Evolutionary conservation across 2,113 vertebrate genomes (phyloP).

Genomic region (Ptilorrhoa leucosticta): DNA sequence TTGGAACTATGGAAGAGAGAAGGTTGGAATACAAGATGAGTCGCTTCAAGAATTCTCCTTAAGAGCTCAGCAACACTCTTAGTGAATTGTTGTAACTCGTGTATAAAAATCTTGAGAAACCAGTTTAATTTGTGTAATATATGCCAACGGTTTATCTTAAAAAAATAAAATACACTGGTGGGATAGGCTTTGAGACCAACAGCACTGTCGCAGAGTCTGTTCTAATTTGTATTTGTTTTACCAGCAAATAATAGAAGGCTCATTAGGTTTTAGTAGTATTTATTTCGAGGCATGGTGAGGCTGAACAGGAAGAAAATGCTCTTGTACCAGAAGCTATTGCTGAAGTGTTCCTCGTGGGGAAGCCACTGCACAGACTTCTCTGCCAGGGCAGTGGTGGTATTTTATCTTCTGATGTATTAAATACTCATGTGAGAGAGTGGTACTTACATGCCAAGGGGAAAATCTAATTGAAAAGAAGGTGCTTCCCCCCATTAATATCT

Average conservation of each 20-base stretch:
- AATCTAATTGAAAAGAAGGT: neutral
- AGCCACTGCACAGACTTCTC: neutral
- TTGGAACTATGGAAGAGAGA: neutral
- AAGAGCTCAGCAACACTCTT: neutral
- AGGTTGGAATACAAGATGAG: neutral
- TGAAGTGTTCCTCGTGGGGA: neutral
- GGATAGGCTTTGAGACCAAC: neutral
- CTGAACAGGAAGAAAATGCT: conserved; percentile 1
- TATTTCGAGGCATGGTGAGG: neutral
- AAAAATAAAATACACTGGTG: neutral
- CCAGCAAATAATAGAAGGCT: neutral
- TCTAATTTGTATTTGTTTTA: neutral
- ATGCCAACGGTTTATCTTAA: neutral
- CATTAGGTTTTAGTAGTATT: neutral
- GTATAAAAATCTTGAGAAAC: neutral
- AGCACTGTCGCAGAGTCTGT: neutral
- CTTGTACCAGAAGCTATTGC: neutral
- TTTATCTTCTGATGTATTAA: neutral
- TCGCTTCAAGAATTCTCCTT: neutral
- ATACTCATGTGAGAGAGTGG: neutral
- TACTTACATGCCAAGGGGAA: neutral
- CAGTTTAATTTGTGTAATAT: neutral
- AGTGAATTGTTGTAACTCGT: neutral
- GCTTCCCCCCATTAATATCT: neutral
- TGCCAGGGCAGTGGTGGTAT: neutral